Conservation (phyloP, 2,888 invertebrate genomes). For the Agonum fuliginosum region DNA sequence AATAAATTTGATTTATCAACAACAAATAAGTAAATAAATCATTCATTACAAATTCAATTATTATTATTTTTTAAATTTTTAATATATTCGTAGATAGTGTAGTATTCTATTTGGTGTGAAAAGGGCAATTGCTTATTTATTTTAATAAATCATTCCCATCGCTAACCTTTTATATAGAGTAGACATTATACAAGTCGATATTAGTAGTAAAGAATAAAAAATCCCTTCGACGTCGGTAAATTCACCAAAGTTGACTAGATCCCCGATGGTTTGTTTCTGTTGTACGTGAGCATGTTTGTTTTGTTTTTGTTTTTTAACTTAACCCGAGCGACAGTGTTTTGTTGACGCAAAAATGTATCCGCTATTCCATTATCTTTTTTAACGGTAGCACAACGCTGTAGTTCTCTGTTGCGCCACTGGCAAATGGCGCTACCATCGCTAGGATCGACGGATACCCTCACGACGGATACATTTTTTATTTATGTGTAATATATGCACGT, state of each 20-base stretch:
- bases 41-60: no score
- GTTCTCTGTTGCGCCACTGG: constrained; percentile 19
- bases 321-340: constrained; percentile 43
- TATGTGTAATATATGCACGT: constrained; percentile 45
- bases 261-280: constrained; percentile 14
- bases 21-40: no score
- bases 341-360: constrained; percentile 43
- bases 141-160: no score
- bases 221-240: neutral
- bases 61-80: no score
- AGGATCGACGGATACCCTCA: constrained; percentile 6
- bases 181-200: no score
- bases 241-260: neutral
- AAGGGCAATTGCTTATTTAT: no score
- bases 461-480: constrained; percentile 29
- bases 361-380: constrained; percentile 42
- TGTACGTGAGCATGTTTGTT: constrained; percentile 2
- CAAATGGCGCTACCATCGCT: constrained; percentile 5
- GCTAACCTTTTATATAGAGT: no score
- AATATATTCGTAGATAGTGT: no score
- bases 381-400: neutral
- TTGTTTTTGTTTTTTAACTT: constrained; percentile 11
- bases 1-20: no score
- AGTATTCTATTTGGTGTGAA: no score
- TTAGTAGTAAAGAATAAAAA: no score